Conservation (phyloP, 1,140 invertebrate genomes). For the Lepidurus arcticus region DNA sequence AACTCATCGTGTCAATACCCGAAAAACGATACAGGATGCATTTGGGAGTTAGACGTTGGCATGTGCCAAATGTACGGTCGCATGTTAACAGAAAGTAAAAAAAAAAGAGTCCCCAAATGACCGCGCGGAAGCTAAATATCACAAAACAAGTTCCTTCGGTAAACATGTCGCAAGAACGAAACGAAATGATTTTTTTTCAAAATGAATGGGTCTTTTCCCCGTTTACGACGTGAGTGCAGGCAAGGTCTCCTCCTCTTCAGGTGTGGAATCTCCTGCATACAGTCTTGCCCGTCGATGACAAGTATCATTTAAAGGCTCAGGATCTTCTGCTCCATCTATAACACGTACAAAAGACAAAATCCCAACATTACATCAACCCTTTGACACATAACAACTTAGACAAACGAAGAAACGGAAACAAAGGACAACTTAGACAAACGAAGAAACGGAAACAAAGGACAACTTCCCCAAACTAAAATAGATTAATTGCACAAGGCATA, state of each 20-base stretch:
- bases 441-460: no score
- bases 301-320: background rate
- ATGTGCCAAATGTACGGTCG: background rate
- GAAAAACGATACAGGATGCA: background rate
- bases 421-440: no score
- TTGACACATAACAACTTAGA: no score
- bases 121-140: background rate
- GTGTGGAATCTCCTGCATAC: conserved; percentile 26
- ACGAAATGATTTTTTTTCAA: no score
- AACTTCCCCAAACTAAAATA: no score
- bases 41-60: background rate
- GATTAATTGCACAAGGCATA: no score
- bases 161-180: no score
- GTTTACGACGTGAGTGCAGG: background rate
- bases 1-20: background rate
- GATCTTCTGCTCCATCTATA: background rate
- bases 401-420: no score
- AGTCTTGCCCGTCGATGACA: background rate
- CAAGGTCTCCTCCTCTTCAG: conserved; percentile 32
- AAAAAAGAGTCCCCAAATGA: background rate
- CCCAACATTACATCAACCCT: background rate
- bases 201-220: background rate
- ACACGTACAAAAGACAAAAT: background rate
- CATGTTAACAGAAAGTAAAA: background rate
- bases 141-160: no score